Percentiles rank a stretch among this genome's conserved stretches.
These are phyloP conservation scores for Nineta flava DNA, from an alignment of 2,888 invertebrate genomes.

Conservation along the genomic window DNA sequence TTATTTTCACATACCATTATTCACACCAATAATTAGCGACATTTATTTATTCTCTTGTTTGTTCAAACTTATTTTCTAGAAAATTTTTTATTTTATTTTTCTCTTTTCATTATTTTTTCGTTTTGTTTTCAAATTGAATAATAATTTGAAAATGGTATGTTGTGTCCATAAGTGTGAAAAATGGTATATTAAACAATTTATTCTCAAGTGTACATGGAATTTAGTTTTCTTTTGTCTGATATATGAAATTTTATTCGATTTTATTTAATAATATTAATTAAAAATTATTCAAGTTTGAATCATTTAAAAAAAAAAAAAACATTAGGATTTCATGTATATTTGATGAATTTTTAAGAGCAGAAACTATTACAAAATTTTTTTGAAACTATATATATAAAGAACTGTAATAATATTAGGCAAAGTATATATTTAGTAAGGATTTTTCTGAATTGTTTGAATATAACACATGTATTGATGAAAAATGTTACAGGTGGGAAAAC, in stretches of 20 bases:
- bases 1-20: constrained; percentile 22
- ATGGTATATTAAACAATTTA: background rate
- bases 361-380: background rate
- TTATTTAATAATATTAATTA: too few species aligned
- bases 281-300: too few species aligned
- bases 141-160: background rate
- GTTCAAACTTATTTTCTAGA: constrained; percentile 1
- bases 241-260: too few species aligned
- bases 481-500: constrained; percentile 87
- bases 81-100: constrained; percentile 6
- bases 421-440: background rate
- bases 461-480: constrained; percentile 10
- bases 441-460: constrained; percentile 3
- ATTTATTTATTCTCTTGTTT: background rate
- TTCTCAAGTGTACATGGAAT: background rate
- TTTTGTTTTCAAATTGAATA: constrained; percentile 2
- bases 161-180: constrained; percentile 4
- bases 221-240: background rate
- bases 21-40: constrained; percentile 10
- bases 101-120: too few species aligned
- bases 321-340: background rate
- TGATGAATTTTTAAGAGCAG: background rate
- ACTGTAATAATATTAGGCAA: constrained; percentile 8
- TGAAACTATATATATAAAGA: background rate
- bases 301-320: too few species aligned